Percentiles rank a stretch among this genome's conserved stretches.
phyloP scores from a whole-genome alignment of 2,113 vertebrate genomes.

The Glaucomys volans region DNA sequence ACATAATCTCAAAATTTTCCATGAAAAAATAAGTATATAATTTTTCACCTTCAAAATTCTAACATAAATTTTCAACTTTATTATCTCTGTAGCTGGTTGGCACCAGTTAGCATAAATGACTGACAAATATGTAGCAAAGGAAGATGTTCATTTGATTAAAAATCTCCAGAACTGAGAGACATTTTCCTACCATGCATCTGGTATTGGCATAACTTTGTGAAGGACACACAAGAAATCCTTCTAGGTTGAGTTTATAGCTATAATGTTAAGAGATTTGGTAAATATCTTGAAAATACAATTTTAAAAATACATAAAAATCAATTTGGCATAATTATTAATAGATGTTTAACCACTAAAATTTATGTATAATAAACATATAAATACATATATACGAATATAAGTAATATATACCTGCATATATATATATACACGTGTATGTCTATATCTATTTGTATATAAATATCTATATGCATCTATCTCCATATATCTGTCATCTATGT shows the following conservation, averaged over 20 bases:
- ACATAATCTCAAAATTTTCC: neutral
- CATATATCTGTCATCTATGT: neutral
- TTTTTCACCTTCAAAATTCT: neutral
- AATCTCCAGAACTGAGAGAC: neutral
- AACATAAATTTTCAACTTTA: neutral
- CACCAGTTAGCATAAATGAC: neutral
- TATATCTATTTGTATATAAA: neutral
- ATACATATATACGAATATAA: neutral
- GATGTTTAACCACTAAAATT: neutral
- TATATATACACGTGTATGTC: neutral
- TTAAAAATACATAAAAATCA: neutral
- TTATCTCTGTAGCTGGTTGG: neutral
- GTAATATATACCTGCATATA: neutral
- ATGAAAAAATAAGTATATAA: neutral
- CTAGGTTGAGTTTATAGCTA: neutral
- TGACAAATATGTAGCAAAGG: neutral
- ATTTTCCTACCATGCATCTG: neutral
- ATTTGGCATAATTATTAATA: neutral
- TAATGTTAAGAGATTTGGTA: neutral
- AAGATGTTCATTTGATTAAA: neutral
- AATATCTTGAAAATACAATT: neutral
- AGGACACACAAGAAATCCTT: conserved; percentile 3
- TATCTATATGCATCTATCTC: neutral
- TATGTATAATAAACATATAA: neutral
- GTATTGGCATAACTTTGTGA: neutral